These are phyloP conservation scores for Callopanchax toddi DNA, from an alignment of 2,113 vertebrate genomes.

Conservation along the genomic window DNA sequence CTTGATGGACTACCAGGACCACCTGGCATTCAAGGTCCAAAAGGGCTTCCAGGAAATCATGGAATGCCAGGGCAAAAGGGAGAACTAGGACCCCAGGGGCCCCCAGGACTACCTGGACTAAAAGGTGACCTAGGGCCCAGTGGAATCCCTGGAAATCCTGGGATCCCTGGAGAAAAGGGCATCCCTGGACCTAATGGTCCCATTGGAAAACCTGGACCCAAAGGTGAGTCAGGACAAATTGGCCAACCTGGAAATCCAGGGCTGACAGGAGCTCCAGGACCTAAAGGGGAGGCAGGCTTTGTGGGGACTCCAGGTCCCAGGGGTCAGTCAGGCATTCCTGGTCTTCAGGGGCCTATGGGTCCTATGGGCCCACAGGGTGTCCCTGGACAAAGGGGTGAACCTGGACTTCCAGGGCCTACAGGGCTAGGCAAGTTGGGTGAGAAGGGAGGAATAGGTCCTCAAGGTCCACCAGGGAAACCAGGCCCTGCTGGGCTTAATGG, in stretches of 20 bases:
- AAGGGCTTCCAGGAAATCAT: conserved; percentile 93
- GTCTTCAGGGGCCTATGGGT: conserved; percentile 90
- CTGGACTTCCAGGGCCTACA: conserved; percentile 85
- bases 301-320: conserved; percentile 88
- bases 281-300: conserved; percentile 89
- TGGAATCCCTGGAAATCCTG: conserved; percentile 88
- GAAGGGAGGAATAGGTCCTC: conserved; percentile 86
- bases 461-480: conserved; percentile 88
- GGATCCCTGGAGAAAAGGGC: conserved; percentile 90
- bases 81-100: conserved; percentile 87
- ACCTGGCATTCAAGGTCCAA: conserved; percentile 88
- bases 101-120: conserved; percentile 88
- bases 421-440: conserved; percentile 87
- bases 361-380: conserved; percentile 94
- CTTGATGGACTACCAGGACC: conserved; percentile 85
- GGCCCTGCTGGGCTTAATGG: conserved; percentile 87
- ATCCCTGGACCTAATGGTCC: conserved; percentile 86
- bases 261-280: conserved; percentile 80
- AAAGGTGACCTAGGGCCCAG: conserved; percentile 89
- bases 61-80: conserved; percentile 90
- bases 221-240: conserved; percentile 89
- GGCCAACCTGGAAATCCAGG: conserved; percentile 91
- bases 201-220: conserved; percentile 89
- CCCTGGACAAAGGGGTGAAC: conserved; percentile 90
- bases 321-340: conserved; percentile 93